Conservation (phyloP, 1,140 invertebrate genomes). For the Habropoda laboriosa region DNA sequence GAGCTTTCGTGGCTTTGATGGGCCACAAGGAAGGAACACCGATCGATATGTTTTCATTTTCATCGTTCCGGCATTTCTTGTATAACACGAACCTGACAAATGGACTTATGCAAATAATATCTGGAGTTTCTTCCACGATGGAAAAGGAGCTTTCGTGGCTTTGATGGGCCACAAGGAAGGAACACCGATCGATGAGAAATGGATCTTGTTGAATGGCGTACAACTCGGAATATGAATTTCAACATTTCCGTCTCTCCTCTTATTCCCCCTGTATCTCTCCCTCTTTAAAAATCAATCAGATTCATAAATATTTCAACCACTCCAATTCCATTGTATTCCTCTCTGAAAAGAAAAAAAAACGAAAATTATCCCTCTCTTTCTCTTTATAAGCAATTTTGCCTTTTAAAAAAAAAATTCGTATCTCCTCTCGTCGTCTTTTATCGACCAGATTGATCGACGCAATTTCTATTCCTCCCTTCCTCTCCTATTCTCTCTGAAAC, state of each 20-base stretch:
- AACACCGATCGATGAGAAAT: neutral
- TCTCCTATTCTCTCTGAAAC: neutral
- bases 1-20: neutral
- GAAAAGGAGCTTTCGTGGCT: neutral
- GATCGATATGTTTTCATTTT: neutral
- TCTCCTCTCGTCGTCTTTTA: neutral
- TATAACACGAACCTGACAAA: constrained; percentile 10
- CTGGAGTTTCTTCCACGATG: neutral
- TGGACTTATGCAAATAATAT: constrained; percentile 26
- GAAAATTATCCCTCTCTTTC: too few relatives aligned
- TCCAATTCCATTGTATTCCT: too few relatives aligned
- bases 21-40: neutral
- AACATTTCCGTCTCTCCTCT: neutral
- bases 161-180: neutral
- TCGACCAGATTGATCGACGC: neutral
- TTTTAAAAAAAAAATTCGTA: too few relatives aligned
- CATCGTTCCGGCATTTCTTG: neutral
- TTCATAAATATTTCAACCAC: too few relatives aligned
- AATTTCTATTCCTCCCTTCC: neutral
- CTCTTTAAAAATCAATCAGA: neutral
- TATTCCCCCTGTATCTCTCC: neutral
- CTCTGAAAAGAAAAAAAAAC: too few relatives aligned
- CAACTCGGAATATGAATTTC: neutral
- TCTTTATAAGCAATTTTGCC: too few relatives aligned
- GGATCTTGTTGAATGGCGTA: neutral